Evolutionary conservation across 2,888 invertebrate species (phyloP), one percentile per base, ranked within the genome.

Genomic region (Brachylomia viminalis): DNA sequence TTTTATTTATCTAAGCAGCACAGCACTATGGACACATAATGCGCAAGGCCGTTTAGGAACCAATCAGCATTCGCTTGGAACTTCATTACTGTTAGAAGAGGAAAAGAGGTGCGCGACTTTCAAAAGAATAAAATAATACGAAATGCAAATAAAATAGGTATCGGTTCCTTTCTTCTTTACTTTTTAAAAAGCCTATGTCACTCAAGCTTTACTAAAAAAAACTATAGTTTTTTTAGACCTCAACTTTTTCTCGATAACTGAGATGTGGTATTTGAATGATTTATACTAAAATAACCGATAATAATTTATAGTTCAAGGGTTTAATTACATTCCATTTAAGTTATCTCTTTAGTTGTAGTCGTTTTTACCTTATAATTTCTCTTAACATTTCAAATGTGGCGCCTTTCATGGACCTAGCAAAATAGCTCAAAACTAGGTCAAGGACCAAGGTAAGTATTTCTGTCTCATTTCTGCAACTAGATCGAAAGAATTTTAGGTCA

Each of bases 1-100:
- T 30, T 7, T 47, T 15, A 56, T 67, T 66, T 64, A 33, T 20
- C 47, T 30, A 59, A 54, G 30, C 27, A 62, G 49, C 1, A 83
- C 94, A 91, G 87, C 94, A 89, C 95, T 95, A 93, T 30, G 83
- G 74, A 86, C 88, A 92, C 93, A 94, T 93, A 94, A 93, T 93
- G 93, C 93, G 92, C 91, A 95, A 95, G 94, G 94, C 93, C 93
- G 92, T 92, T 90, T 75, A 74, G 56, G 72, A 83, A 82, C 95
- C 94, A 95, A 94, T 94, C 91, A 89, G 74, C 71, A 80, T 78
- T 80, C 79, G 87, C 70, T 80, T 69, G 89, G 87, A 92, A 88
- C 92, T 94, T 95, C 95, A 88, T 73, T 38, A n/a, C n/a, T 52
- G 81, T 87, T 79, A 64, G 54, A 69, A 67, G 49, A 27, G 0